Evolutionary conservation across 2,113 vertebrate genomes (phyloP), one percentile per base, ranked within the genome.

Genomic region (Petrocephalus zakoni): DNA sequence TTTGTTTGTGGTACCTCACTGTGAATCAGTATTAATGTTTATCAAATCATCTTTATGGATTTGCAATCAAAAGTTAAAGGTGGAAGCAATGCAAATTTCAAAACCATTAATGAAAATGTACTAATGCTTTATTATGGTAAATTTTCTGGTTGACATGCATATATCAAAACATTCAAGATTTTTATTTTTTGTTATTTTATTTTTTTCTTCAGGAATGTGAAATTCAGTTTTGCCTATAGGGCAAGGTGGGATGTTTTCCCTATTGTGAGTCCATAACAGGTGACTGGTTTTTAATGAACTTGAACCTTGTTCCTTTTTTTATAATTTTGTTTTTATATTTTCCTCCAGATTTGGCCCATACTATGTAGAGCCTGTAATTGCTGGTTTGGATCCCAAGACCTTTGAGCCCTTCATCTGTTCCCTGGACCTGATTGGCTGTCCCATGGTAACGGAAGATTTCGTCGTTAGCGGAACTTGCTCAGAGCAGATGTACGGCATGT

Each of bases 401-500:
- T 95, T 95, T 0, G 94, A 98, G 91, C 98, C 98, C 0, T 99
- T 99, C 94, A 97, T 99, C 93, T 99, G 98, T 94, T 99, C 97
- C 0, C 93, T 99, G 61, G 98, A 99, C 92, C 93, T 99, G 91
- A 99, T 99, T 0, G 98, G 98, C 91, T 99, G 98, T 90, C 98
- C 98, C 11, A 99, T 99, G 98, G 94, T 97, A 84, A 99, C 98
- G 0, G 96, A 99, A 0, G 98, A 99, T 93, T 99, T 99, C 78
- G 98, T 99, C 19, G 98, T 99, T 91, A 98, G 98, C 0, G 98
- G 98, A 11, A 99, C 98, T 47, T 99, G 97, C 90, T 95, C 98
- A 0, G 98, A 99, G 93, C 98, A 99, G 93, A 99, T 99, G 98
- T 99, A 99, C 0, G 98, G 98, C 78, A 99, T 99, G 98, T 99